Base-by-base conservation (phyloP, 35 echinoderm and acorn worm species). In the Strongylocentrotus purpuratus region DNA sequence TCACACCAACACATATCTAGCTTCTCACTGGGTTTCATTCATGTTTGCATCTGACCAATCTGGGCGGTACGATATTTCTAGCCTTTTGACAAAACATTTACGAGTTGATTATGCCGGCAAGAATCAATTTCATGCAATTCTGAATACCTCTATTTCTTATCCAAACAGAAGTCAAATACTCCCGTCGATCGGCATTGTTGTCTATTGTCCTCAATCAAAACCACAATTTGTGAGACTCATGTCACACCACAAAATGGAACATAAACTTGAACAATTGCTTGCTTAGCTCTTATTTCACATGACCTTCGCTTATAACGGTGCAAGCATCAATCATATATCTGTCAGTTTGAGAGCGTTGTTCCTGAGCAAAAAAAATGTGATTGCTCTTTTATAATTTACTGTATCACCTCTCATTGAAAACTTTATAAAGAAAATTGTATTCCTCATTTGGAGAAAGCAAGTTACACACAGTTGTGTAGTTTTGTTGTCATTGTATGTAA, bases 91-190 rank as follows among this genome's bases (percentile, higher is more conserved):
- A 78, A 78, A 78, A 78, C 65, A 78, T 78, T 78, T 78, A 78
- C 65, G 25, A 22, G 2, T 78, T 78, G 65, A 78, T 78, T 78
- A 78, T 78, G 65, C 65, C 20, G 1, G 7, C 65, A 28, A 78
- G 65, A 28, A 78, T 78, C 65, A 78, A 78, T 78, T 78, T 78
- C 65, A 78, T 78, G 22, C 65, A 11, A 28, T n/a, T 78, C 65
- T 78, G 65, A 78, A 78, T 78, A 28, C 65, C 28, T 78, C 65
- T 78, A 78, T 78, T 78, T 78, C 65, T 78, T 78, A 78, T 78
- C 22, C 65, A 78, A 78, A 78, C 65, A 78, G 20, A 78, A 78
- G 65, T 78, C 65, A 78, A 28, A 78, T 78, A 78, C 20, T 78
- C 65, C 28, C 65, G 65, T 78, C 65, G 65, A n/a, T 78, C 4